Base-by-base conservation (phyloP, 2,113 vertebrate genomes). In the Eudyptes chrysolophus region DNA sequence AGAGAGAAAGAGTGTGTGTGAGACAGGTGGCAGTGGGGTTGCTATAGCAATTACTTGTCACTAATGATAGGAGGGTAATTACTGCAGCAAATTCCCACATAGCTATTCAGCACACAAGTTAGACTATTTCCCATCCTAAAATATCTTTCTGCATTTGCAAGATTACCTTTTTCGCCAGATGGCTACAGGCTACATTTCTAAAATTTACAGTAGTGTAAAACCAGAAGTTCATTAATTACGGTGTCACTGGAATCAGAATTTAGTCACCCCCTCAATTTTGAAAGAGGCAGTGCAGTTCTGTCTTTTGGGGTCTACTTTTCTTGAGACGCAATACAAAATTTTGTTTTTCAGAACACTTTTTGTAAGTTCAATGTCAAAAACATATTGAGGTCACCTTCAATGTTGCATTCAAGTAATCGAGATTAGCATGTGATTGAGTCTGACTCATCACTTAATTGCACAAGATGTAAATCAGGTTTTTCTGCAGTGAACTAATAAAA, bases 11-110 rank as follows among this genome's bases (percentile, higher is more conserved):
- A 86, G 90, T 90, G 91, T 89, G 91, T 97, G 97, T 98, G 96
- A 98, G 98, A 98, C 97, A 98, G 97, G 98, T 98, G 97, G 98
- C 97, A 98, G 97, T 97, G 95, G 94, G 97, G 98, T 98, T 98
- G 97, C 98, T 98, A 98, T 98, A 98, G 98, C 97, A 98, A 98
- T 98, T 97, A 97, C 97, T 97, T 98, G 97, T 98, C 98, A 98
- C 98, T 98, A 98, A 98, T 98, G 97, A 98, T 98, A 98, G 98
- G 96, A 98, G 97, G 96, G 96, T 98, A 98, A 98, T 98, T 98
- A 98, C 95, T 94, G 95, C 97, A 97, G 97, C 97, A 98, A 96
- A 98, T 98, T 98, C 98, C 97, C 97, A 98, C 97, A 94, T 97
- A 97, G 97, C 97, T 98, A 97, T 98, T 98, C 98, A 97, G 96